Evolutionary conservation across 2,888 invertebrate species (phyloP), one percentile per base, ranked within the genome.

Genomic region (Heliconius hortense): DNA sequence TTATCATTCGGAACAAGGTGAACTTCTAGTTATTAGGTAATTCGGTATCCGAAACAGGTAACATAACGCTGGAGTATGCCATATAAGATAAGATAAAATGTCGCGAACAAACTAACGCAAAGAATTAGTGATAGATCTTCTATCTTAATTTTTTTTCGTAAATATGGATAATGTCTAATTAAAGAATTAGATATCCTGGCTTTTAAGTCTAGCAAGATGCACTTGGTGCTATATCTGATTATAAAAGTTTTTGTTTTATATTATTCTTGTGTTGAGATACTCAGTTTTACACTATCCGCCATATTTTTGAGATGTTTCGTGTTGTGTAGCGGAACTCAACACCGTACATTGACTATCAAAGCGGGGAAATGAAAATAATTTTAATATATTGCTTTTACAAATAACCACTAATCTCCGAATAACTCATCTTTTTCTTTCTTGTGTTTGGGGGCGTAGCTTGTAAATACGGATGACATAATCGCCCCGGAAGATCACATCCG

Each of bases 401-500:
- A 71, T 24, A 26, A 15, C 39, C 18, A 24, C 43, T 43, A 71
- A 39, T 60, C 35, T 24, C 4, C 8, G 39, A 21, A 39, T 59
- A 71, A 35, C 24, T 39, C 24, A 21, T 24, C n/a, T 59, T 24
- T 59, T 59, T 60, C 60, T 71, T 71, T 26, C 70, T 73, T 60
- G 31, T 72, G 53, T 68, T 63, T 69, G 71, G 62, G 62, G 69
- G 56, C 69, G 53, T 68, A 68, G 72, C 72, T 77, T 78, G 79
- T 78, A 78, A 78, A 82, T 80, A 82, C 81, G 81, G 82, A 84
- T 91, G 90, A 91, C 88, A 91, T 89, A 90, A 91, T 87, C 85
- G 80, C 83, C 83, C 90, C 92, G 92, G 92, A 92, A 91, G 86
- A 89, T 85, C 84, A 85, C 88, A 91, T 93, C 93, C 93, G 92